phyloP scores from a whole-genome alignment of 23 tunicate genomes.

The Diplosoma virens region DNA sequence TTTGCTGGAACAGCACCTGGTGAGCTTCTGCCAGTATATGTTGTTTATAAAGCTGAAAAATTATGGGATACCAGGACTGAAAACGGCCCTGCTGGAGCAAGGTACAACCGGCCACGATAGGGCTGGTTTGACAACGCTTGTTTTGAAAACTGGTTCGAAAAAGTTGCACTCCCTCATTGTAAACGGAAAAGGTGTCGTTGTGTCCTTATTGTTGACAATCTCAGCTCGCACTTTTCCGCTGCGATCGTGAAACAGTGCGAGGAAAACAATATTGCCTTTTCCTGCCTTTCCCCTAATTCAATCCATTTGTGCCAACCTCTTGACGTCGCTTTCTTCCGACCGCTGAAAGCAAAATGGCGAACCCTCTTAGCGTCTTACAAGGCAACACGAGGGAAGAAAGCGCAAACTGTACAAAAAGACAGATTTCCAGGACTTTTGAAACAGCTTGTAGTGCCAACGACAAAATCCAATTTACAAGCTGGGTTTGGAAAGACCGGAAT shows the following conservation, averaged over 20 bases:
- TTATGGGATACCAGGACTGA: slow-evolving; percentile 23
- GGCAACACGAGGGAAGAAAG: slow-evolving; percentile 1
- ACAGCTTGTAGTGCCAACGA: slow-evolving; percentile 13
- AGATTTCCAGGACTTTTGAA: slow-evolving; percentile 17
- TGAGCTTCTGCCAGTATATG: slow-evolving; percentile 11
- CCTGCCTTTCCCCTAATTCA: slow-evolving; percentile 12
- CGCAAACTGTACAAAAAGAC: slow-evolving; percentile 23
- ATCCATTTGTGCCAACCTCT: slow-evolving; percentile 24
- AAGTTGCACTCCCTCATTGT: slow-evolving; percentile 11
- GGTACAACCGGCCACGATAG: slow-evolving; percentile 13
- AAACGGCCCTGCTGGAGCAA: slow-evolving; percentile 15
- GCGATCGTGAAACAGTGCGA: slow-evolving; percentile 1
- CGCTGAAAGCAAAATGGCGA: slow-evolving; percentile 21
- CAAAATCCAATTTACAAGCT: slow-evolving; percentile 21
- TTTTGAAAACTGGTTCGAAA: slow-evolving; percentile 32
- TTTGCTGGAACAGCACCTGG: slow-evolving; percentile 41
- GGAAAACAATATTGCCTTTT: slow-evolving; percentile 7
- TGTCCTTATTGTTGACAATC: slow-evolving; percentile 14
- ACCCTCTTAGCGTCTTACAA: not conserved
- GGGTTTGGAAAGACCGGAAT: slow-evolving; percentile 28
- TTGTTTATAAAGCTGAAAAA: slow-evolving; percentile 32
- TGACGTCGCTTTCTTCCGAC: slow-evolving; percentile 14
- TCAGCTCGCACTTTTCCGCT: slow-evolving; percentile 22
- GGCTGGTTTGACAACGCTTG: slow-evolving; percentile 31
- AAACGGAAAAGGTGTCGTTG: not conserved